A percentile compares a stretch with the other conserved stretches of the same genome.
Conservation (phyloP, 2,113 vertebrate genomes). For the Ammodytes marinus region DNA sequence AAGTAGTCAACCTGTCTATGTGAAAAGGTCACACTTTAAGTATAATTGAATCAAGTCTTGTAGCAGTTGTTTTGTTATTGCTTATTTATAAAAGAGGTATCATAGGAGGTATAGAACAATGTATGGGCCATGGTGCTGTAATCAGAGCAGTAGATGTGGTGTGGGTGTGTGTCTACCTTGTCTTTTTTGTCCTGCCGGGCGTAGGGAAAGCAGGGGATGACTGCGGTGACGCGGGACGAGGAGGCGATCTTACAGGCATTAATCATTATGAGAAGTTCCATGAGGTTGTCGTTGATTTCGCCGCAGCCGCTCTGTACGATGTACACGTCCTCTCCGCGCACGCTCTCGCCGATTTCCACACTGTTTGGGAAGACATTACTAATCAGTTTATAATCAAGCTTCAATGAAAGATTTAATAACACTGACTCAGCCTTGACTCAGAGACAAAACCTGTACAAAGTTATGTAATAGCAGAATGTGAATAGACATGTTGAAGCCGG, state of each 20-base stretch:
- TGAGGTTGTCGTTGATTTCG: conserved; percentile 86
- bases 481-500: conserved; percentile 4
- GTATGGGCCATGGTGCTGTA: too few relatives aligned
- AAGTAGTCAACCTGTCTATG: too few relatives aligned
- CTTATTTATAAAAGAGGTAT: too few relatives aligned
- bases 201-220: conserved; percentile 86
- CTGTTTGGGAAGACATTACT: conserved; percentile 38
- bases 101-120: too few relatives aligned
- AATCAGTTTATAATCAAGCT: not conserved
- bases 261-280: conserved; percentile 87
- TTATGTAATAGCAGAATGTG: not conserved
- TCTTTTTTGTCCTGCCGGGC: conserved; percentile 86
- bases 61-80: too few relatives aligned
- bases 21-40: too few relatives aligned
- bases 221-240: conserved; percentile 84
- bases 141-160: not conserved
- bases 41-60: too few relatives aligned
- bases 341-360: conserved; percentile 85
- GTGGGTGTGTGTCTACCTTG: conserved; percentile 69
- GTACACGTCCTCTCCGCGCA: conserved; percentile 85
- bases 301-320: conserved; percentile 86
- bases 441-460: not conserved
- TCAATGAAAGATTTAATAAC: not conserved
- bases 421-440: not conserved
- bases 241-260: conserved; percentile 87